Base-by-base conservation (phyloP, 2,888 invertebrate genomes). In the Seira sanloemensis region DNA sequence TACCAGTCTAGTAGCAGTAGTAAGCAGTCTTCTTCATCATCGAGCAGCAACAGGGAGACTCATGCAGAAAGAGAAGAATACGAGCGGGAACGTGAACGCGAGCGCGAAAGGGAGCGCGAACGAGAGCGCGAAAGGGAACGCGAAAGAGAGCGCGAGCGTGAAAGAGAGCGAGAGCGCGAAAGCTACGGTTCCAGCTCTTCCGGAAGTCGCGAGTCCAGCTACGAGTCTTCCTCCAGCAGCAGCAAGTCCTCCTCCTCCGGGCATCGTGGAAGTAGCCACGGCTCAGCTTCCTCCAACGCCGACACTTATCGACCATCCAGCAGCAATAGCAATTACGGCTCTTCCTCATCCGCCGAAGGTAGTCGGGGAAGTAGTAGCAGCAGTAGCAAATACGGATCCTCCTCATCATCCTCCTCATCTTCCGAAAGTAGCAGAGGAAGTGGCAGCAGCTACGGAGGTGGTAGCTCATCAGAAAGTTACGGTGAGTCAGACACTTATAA, bases 401-500 rank as follows among this genome's bases (percentile, higher is more conserved):
- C 67, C 19, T 67, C 25, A 23, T 2, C 66, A 24, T 67, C 67
- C 1, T 46, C 74, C 27, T n/a, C 74, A 66, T 37, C 23, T 16
- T 1, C 26, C 4, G n/a, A 54, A 21, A 69, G 77, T 26, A 77
- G 69, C 19, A 50, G 77, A n/a, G 76, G 76, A 1, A 46, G 67
- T 16, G 23, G 76, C n/a, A 62, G 76, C 37, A 37, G 68, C 23
- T 77, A 77, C 12, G 77, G 77, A 16, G 77, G 77, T 26, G 71
- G 62, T 7, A 69, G 69, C 69, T 80, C 80, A 24, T 80, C 80
- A 27, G 80, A 80, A 54, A 67, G 12, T 24, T 46, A 58, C 50
- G 80, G 80, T 75, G 76, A 82, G 76, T 66, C 81, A 23, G 65
- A 82, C 19, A 50, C 71, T 71, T 65, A 65, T 46, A 72, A 69